Evolutionary conservation across 1,140 invertebrate species (phyloP), one percentile per base, ranked within the genome.

Genomic region (Aphis craccivora): DNA sequence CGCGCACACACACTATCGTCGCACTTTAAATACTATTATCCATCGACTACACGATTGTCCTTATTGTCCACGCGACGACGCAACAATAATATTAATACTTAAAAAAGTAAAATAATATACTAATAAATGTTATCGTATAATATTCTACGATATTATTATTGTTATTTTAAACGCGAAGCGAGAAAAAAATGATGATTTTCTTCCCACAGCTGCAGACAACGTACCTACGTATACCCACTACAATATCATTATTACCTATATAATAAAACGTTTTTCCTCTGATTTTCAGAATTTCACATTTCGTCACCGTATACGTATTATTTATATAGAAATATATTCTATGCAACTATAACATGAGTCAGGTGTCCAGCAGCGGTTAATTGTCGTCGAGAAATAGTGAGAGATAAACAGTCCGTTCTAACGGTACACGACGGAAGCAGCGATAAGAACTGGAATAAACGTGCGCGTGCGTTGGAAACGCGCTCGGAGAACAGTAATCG

Each of bases 361-460:
- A 35, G 86, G 37, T 51, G 48, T 87, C 45, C 18, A 23, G 45
- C n/a, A 9, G n/a, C n/a, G 2, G n/a, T 48, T 87, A 48, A 45
- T 48, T n/a, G 43, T 25, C 14, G 43, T 25, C 14, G 86, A 87
- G 86, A 48, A 45, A 87, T 45, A 48, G 43, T 8, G 45, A 87
- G 45, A 87, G 43, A 87, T 18, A 87, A 51, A 51, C n/a, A 35
- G 51, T 87, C 86, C 86, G n/a, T 48, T 35, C 45, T 87, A 87
- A 87, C 86, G 86, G 86, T 87, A 87, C 23, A 45, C 84, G 45
- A 35, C 48, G 20, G 23, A n/a, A 20, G n/a, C 4, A 35, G 84
- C 87, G 87, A 89, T 89, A 89, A 89, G 45, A 51, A 89, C 87
- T 51, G 87, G 87, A 89, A 89, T 53, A n/a, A 48, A 51, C 22